Percentiles rank a stretch among this genome's conserved stretches.
phyloP scores from a whole-genome alignment of 2,888 invertebrate genomes.

The Callimorpha dominula region DNA sequence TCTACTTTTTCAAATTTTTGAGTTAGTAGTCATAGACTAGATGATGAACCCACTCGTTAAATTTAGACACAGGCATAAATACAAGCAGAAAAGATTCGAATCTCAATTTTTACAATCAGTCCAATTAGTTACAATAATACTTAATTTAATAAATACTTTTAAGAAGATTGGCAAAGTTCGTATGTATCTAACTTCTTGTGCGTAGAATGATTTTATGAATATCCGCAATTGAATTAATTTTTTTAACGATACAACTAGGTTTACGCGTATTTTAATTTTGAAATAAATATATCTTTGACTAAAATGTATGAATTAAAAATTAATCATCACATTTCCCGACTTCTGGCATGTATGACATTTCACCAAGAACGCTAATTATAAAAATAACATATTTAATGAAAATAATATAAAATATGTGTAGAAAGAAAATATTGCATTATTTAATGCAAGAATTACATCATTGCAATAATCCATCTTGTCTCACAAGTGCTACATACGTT shows the following conservation, averaged over 20 bases:
- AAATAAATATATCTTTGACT: background rate
- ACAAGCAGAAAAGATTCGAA: constrained; percentile 18
- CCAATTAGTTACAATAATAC: constrained; percentile 68
- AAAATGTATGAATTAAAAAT: background rate
- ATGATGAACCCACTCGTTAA: constrained; percentile 7
- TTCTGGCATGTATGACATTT: background rate
- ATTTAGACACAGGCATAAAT: constrained; percentile 22
- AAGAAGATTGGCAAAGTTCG: constrained; percentile 42
- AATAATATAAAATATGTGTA: background rate
- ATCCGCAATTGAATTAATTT: background rate
- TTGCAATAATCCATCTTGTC: background rate
- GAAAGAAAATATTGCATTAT: background rate
- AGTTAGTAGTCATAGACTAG: constrained; percentile 1
- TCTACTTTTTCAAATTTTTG: constrained; percentile 5
- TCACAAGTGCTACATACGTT: background rate
- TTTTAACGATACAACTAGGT: background rate
- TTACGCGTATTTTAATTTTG: background rate
- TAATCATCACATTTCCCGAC: background rate
- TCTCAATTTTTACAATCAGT: constrained; percentile 56
- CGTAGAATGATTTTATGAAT: constrained; percentile 18
- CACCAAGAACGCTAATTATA: background rate
- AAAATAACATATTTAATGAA: background rate
- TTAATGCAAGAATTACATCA: background rate
- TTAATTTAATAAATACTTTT: constrained; percentile 50
- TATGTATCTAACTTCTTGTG: constrained; percentile 25